phyloP scores from a whole-genome alignment of 2,888 invertebrate species.

The Noctua pronuba region DNA sequence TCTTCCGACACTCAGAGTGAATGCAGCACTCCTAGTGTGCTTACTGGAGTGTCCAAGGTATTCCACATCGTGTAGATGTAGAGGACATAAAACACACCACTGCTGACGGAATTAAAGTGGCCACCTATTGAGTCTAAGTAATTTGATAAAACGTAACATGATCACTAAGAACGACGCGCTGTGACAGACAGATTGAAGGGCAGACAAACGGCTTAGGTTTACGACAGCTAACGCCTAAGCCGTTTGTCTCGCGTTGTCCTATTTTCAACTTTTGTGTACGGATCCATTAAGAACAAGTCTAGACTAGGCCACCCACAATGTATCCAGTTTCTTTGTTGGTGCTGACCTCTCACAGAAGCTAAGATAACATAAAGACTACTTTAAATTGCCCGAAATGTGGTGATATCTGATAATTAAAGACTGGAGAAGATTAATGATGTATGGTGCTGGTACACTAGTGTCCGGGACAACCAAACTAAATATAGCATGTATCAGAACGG shows the following conservation, averaged over 20 bases:
- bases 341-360: slow-evolving; percentile 20
- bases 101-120: not conserved
- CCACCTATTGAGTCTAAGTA: not conserved
- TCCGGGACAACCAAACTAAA: not conserved
- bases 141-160: not conserved
- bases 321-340: slow-evolving; percentile 37
- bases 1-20: not conserved
- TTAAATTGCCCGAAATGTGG: slow-evolving; percentile 1
- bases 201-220: not conserved
- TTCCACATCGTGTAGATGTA: too few species aligned
- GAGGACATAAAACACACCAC: not conserved
- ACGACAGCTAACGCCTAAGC: not conserved
- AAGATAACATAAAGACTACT: slow-evolving; percentile 38
- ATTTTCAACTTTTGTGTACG: not conserved
- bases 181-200: not conserved
- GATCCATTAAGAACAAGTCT: not conserved
- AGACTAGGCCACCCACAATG: slow-evolving; percentile 22
- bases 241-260: not conserved
- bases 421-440: not conserved
- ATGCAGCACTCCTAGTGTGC: not conserved
- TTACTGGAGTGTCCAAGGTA: not conserved
- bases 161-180: not conserved
- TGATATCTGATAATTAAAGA: slow-evolving; percentile 8
- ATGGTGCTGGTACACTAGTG: not conserved
- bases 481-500: not conserved